Percentiles rank a stretch among this genome's conserved stretches.
These are phyloP conservation scores for Spinus pinus DNA, from an alignment of 2,797 vertebrate genomes.

Conservation along the genomic window DNA sequence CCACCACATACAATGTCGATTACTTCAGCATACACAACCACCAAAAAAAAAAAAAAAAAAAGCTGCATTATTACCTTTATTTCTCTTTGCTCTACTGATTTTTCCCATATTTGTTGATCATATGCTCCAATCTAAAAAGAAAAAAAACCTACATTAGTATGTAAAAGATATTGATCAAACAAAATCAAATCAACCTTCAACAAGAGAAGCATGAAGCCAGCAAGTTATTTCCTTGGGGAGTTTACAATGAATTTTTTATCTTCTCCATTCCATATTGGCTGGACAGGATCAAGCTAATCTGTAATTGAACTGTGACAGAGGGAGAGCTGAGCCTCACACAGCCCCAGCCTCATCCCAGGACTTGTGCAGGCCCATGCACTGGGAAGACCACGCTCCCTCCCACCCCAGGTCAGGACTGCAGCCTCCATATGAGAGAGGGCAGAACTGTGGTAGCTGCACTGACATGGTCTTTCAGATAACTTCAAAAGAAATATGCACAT, in stretches of 20 bases:
- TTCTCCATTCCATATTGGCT: background rate
- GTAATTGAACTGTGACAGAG: background rate
- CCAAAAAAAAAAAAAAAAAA: background rate
- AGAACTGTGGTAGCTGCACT: background rate
- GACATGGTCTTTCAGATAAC: background rate
- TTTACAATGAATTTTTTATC: background rate
- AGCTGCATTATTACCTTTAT: constrained; percentile 86
- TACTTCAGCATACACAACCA: background rate
- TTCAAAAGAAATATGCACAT: background rate
- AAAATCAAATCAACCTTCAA: background rate
- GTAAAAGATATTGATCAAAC: background rate
- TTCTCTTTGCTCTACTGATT: constrained; percentile 98
- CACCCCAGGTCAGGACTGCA: background rate
- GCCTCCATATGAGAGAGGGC: fast-evolving
- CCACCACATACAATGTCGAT: background rate
- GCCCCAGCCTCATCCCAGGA: background rate
- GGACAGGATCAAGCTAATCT: background rate
- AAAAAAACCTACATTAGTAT: background rate
- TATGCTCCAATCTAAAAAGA: constrained; percentile 92
- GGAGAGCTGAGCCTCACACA: background rate
- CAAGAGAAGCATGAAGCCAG: background rate
- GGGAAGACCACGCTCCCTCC: fast-evolving
- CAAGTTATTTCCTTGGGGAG: background rate
- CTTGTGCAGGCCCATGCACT: background rate
- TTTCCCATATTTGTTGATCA: constrained; percentile 99